Percentiles rank a stretch among this genome's conserved stretches.
Conservation (phyloP, 2,888 invertebrate species). For the Drosophila formosana region DNA sequence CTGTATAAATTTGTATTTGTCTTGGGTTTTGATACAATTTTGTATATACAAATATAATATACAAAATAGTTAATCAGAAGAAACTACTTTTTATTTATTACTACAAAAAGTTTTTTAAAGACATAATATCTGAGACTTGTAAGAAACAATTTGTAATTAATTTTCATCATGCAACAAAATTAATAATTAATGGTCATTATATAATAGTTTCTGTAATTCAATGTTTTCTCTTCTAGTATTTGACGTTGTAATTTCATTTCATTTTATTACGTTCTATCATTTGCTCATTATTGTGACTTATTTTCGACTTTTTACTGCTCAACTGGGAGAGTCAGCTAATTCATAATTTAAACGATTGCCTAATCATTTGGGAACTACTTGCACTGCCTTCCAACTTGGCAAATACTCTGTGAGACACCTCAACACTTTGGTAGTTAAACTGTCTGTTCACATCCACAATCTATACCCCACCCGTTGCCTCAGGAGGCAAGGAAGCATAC, state of each 20-base stretch:
- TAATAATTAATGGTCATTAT: too few relatives aligned
- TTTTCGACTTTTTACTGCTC: constrained; percentile 53
- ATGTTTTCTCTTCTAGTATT: neutral
- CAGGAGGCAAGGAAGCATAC: neutral
- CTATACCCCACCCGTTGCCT: neutral
- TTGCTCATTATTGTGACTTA: constrained; percentile 4
- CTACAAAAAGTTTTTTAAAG: too few relatives aligned
- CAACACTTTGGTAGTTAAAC: constrained; percentile 71
- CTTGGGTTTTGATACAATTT: too few relatives aligned
- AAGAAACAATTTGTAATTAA: too few relatives aligned
- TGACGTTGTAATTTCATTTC: neutral
- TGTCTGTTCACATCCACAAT: constrained; percentile 47
- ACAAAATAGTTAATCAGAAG: too few relatives aligned
- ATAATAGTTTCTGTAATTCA: neutral
- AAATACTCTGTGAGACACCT: constrained; percentile 39
- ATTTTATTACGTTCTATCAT: constrained; percentile 12
- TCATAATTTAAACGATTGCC: constrained; percentile 74
- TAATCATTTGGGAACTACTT: constrained; percentile 69
- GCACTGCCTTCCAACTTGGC: constrained; percentile 23
- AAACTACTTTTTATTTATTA: too few relatives aligned
- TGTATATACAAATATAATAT: too few relatives aligned
- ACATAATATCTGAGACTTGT: too few relatives aligned
- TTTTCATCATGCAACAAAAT: too few relatives aligned
- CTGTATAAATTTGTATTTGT: too few relatives aligned
- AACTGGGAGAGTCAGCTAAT: constrained; percentile 60